Percentiles rank a stretch among this genome's conserved stretches.
phyloP scores from a whole-genome alignment of 2,113 vertebrate species.

The Pampusana beccarii region DNA sequence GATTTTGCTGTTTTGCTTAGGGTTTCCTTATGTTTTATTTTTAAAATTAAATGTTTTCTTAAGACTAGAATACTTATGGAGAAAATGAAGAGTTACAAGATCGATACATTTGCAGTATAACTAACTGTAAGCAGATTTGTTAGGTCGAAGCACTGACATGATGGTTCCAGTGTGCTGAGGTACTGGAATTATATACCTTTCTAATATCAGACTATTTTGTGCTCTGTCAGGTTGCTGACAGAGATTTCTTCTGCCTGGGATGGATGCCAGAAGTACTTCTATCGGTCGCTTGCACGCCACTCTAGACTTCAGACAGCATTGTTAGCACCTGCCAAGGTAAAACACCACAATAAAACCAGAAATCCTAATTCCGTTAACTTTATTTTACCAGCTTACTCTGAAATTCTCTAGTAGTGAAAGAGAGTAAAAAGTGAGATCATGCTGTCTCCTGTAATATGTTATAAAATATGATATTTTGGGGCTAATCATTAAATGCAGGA shows the following conservation, averaged over 20 bases:
- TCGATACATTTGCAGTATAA: background rate
- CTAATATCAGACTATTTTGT: background rate
- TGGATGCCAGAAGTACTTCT: conserved; percentile 96
- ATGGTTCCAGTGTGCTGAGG: background rate
- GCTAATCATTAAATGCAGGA: background rate
- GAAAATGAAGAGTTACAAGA: background rate
- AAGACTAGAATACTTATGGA: background rate
- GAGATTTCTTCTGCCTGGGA: conserved; percentile 88
- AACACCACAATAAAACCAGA: background rate
- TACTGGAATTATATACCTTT: background rate
- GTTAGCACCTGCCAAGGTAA: conserved; percentile 87
- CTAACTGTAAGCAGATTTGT: background rate
- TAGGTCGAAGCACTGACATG: background rate
- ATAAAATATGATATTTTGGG: rapidly evolving
- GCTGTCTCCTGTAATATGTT: background rate
- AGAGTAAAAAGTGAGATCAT: background rate
- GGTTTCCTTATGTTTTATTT: background rate
- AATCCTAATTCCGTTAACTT: background rate
- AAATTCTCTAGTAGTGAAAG: background rate
- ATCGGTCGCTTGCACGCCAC: conserved; percentile 87
- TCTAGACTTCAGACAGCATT: conserved; percentile 80
- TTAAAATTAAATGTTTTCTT: background rate
- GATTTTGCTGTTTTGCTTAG: background rate
- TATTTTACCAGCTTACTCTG: background rate
- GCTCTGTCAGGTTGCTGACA: conserved; percentile 80